Conservation (phyloP, 2,113 vertebrate species). For the Chamaetylas fuelleborni region DNA sequence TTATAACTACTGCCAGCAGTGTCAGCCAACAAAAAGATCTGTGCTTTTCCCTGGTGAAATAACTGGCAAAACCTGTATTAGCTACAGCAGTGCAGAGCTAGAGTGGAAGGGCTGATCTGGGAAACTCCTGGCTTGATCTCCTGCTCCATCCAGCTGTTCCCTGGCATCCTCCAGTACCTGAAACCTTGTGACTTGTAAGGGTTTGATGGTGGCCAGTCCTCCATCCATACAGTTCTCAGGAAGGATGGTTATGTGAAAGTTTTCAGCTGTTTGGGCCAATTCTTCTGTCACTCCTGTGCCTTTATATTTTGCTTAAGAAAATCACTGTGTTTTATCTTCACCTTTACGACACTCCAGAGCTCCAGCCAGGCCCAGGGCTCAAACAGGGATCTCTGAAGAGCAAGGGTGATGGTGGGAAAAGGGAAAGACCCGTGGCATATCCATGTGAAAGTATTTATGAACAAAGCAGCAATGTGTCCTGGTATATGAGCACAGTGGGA, state of each 20-base stretch:
- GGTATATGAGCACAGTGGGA: rapidly evolving
- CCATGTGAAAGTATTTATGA: not conserved
- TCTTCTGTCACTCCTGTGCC: not conserved
- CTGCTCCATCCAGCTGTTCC: not conserved
- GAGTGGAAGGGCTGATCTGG: not conserved
- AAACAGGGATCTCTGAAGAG: not conserved
- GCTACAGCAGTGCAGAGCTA: not conserved
- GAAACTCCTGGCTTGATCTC: not conserved
- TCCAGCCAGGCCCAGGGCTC: not conserved
- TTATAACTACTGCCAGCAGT: slow-evolving; percentile 26
- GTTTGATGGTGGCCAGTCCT: not conserved
- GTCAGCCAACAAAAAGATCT: not conserved
- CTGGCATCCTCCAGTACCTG: not conserved
- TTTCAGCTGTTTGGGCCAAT: not conserved
- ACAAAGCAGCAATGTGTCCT: not conserved
- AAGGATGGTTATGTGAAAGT: not conserved
- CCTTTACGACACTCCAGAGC: not conserved
- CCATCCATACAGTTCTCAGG: rapidly evolving
- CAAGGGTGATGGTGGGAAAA: not conserved
- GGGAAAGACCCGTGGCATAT: not conserved
- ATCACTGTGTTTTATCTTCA: not conserved
- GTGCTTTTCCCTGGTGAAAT: not conserved
- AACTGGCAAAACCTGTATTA: not conserved
- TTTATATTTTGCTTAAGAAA: not conserved
- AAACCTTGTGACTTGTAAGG: not conserved